phyloP scores from a whole-genome alignment of 2,113 vertebrate genomes.

The Ciconia boyciana region DNA sequence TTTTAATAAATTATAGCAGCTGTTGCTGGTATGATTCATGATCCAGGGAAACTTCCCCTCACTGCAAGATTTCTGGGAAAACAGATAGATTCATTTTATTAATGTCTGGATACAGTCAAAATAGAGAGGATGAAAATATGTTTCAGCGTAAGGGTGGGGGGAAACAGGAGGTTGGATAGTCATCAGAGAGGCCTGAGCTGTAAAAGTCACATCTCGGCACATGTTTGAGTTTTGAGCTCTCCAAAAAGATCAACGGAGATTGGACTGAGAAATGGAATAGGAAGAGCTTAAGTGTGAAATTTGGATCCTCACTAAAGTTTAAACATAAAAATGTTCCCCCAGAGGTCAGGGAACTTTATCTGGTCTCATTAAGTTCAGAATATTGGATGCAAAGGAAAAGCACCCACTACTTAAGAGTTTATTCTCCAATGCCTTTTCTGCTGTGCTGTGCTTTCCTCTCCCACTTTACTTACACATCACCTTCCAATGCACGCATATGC shows the following conservation, averaged over 20 bases:
- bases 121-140: conserved; percentile 20
- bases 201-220: neutral
- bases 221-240: neutral
- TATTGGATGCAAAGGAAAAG: neutral
- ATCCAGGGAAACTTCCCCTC: neutral
- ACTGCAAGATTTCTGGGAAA: conserved; percentile 37
- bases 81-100: conserved; percentile 6
- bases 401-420: neutral
- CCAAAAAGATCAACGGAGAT: neutral
- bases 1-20: conserved; percentile 36
- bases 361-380: neutral
- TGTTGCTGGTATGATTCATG: conserved; percentile 14
- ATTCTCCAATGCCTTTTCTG: neutral
- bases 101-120: conserved; percentile 18
- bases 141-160: neutral
- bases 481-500: rapidly evolving
- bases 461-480: neutral
- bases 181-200: conserved; percentile 19
- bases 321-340: neutral
- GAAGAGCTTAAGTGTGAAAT: conserved; percentile 18
- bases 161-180: neutral
- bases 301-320: neutral
- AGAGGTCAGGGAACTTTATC: neutral
- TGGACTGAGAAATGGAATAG: neutral
- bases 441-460: neutral